Evolutionary conservation across 1,140 invertebrate species (phyloP).

Genomic region (Drosophila pachea): DNA sequence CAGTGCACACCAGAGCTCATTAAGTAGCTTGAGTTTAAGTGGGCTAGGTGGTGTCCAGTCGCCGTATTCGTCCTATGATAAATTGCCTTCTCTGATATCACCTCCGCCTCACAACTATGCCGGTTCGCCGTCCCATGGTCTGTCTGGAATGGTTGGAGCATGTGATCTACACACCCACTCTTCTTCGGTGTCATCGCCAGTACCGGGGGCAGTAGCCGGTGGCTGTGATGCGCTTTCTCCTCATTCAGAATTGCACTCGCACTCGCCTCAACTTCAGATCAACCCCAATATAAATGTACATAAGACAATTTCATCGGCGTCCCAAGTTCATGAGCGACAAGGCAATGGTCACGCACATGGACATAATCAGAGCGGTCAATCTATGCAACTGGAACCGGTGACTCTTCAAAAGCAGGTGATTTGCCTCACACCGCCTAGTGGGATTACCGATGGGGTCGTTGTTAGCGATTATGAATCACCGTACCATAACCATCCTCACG

Average conservation of each 20-base stretch:
- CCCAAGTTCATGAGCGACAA: conserved; percentile 46
- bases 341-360: conserved; percentile 4
- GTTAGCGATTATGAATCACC: conserved; percentile 63
- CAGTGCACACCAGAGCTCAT: conserved; percentile 84
- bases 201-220: conserved; percentile 19
- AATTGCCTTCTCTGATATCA: conserved; percentile 83
- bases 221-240: conserved; percentile 83
- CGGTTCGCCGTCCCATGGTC: conserved; percentile 81
- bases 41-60: conserved; percentile 83
- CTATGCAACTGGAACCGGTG: conserved; percentile 54
- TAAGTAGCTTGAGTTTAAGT: conserved; percentile 82
- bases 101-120: conserved; percentile 86
- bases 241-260: conserved; percentile 87
- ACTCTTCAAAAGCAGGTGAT: conserved; percentile 72
- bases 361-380: conserved; percentile 34
- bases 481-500: conserved; percentile 40
- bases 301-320: conserved; percentile 80
- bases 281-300: conserved; percentile 80
- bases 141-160: conserved; percentile 83
- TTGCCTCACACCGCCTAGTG: conserved; percentile 60
- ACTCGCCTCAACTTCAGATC: conserved; percentile 86
- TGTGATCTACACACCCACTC: conserved; percentile 81
- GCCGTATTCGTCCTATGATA: conserved; percentile 84
- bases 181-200: conserved; percentile 38
- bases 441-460: conserved; percentile 59